Evolutionary conservation across 2,113 vertebrate genomes (phyloP).

Genomic region (Atractosteus spatula): DNA sequence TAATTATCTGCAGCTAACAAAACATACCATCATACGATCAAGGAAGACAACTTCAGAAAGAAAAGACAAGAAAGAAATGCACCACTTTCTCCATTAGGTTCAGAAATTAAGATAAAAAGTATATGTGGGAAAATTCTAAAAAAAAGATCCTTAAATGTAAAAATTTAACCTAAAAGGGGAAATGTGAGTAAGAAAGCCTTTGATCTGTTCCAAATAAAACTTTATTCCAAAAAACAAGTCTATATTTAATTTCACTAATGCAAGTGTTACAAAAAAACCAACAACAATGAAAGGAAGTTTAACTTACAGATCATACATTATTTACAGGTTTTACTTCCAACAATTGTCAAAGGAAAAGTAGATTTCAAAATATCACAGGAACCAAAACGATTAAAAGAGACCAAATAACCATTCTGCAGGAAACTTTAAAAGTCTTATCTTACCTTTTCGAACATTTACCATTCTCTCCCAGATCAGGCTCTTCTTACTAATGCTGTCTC

Average conservation of each 20-base stretch:
- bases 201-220: background rate
- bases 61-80: too few species aligned
- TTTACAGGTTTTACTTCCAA: background rate
- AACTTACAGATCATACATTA: background rate
- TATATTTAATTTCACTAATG: too few species aligned
- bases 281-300: background rate
- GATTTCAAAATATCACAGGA: background rate
- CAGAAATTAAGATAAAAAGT: too few species aligned
- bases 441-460: constrained; percentile 11
- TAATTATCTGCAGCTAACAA: too few species aligned
- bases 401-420: background rate
- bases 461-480: background rate
- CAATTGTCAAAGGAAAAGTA: background rate
- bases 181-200: background rate
- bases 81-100: too few species aligned
- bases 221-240: too few species aligned
- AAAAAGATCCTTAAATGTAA: too few species aligned
- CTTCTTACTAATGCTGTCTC: background rate
- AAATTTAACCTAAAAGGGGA: too few species aligned
- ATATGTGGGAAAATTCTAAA: too few species aligned
- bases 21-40: too few species aligned
- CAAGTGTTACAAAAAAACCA: background rate
- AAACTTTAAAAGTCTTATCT: background rate
- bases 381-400: background rate
- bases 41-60: too few species aligned